phyloP scores from a whole-genome alignment of 1,140 invertebrate genomes.

The Aphelenchoides fujianensis region DNA sequence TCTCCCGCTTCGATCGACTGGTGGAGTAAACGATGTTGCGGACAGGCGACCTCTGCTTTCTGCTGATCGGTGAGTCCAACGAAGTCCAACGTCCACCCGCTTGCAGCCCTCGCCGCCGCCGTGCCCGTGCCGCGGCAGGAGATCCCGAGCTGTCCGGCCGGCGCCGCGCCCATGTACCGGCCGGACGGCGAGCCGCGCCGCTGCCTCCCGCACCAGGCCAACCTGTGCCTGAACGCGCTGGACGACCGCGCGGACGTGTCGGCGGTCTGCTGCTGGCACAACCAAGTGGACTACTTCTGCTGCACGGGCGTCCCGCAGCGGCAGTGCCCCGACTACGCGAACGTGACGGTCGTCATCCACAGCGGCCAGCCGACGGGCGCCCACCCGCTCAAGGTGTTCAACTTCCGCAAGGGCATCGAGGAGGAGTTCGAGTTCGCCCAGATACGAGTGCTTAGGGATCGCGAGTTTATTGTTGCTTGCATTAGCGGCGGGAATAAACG shows the following conservation, averaged over 20 bases:
- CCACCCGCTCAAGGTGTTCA: conserved; percentile 53
- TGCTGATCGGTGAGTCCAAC: no score
- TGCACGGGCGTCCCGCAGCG: conserved; percentile 49
- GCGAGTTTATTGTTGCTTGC: not conserved
- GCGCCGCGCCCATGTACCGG: conserved; percentile 31
- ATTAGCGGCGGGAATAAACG: no score
- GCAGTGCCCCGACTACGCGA: conserved; percentile 53
- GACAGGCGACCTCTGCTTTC: no score
- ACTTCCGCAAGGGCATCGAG: conserved; percentile 60
- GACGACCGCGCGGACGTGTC: conserved; percentile 53
- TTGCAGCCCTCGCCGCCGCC: not conserved
- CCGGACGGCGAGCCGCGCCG: conserved; percentile 58
- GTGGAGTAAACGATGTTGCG: no score
- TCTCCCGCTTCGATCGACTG: no score
- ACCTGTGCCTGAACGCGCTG: conserved; percentile 58
- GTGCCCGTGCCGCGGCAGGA: conserved; percentile 20
- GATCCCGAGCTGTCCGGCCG: conserved; percentile 33
- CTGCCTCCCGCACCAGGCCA: conserved; percentile 59
- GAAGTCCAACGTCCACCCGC: no score
- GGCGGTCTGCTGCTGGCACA: conserved; percentile 60
- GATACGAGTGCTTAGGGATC: no score
- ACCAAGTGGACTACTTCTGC: conserved; percentile 62
- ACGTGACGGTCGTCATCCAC: conserved; percentile 61
- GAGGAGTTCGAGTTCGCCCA: conserved; percentile 42
- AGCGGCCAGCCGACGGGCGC: conserved; percentile 58